phyloP scores from a whole-genome alignment of 1,140 invertebrate species.

The Lasioglossum albipes region DNA sequence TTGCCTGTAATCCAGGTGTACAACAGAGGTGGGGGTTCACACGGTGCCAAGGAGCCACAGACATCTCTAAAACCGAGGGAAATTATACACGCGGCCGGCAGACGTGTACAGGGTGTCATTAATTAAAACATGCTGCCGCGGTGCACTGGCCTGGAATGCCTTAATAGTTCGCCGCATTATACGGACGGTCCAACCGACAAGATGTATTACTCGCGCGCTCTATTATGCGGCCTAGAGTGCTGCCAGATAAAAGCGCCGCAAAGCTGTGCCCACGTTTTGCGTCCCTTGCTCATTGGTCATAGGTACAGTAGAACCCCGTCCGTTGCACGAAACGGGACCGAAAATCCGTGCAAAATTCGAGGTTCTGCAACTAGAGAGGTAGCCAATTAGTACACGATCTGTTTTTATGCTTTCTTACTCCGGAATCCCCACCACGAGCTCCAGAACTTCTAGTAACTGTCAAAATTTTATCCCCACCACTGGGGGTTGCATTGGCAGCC shows the following conservation, averaged over 20 bases:
- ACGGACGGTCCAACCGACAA: constrained; percentile 37
- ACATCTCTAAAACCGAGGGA: constrained; percentile 35
- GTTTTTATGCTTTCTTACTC: too few relatives aligned
- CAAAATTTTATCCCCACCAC: too few relatives aligned
- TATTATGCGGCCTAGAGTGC: constrained; percentile 29
- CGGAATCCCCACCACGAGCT: too few relatives aligned
- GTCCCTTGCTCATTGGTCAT: not conserved
- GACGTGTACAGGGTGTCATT: constrained; percentile 52
- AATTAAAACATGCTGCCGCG: constrained; percentile 50
- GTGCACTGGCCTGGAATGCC: constrained; percentile 49
- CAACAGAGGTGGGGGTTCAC: not conserved
- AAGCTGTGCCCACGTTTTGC: not conserved
- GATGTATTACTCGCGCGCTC: constrained; percentile 37
- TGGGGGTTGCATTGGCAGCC: too few relatives aligned
- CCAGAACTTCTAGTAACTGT: too few relatives aligned
- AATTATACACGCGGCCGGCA: constrained; percentile 54
- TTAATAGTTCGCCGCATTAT: constrained; percentile 58
- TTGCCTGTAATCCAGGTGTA: constrained; percentile 54
- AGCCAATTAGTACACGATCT: too few relatives aligned
- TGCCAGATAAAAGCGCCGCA: not conserved
- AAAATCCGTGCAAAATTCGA: too few relatives aligned
- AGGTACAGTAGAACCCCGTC: too few relatives aligned
- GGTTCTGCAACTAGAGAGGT: too few relatives aligned
- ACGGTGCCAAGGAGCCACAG: not conserved
- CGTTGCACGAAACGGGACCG: too few relatives aligned